These are phyloP conservation scores for Hydrotaea cyrtoneurina DNA, from an alignment of 2,888 invertebrate genomes.

Conservation along the genomic window DNA sequence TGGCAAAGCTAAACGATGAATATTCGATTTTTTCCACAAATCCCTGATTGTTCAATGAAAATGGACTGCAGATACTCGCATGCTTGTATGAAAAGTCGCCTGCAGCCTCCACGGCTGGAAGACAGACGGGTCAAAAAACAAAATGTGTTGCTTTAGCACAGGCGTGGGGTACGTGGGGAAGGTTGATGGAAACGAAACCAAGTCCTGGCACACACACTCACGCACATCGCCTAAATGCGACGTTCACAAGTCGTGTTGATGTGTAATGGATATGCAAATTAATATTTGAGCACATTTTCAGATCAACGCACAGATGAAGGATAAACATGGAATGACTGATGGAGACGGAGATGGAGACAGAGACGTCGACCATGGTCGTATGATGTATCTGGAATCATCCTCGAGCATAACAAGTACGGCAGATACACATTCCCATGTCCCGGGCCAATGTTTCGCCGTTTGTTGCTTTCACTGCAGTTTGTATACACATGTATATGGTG, in stretches of 20 bases:
- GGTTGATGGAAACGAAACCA: no score
- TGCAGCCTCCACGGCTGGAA: constrained; percentile 4
- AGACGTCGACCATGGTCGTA: background rate
- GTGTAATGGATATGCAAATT: constrained; percentile 67
- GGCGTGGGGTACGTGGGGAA: background rate
- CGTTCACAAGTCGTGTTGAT: constrained; percentile 51
- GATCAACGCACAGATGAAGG: constrained; percentile 60
- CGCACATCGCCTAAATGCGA: background rate
- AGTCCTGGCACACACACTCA: no score
- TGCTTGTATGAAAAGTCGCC: background rate
- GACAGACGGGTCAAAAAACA: constrained; percentile 7
- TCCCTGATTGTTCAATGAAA: background rate
- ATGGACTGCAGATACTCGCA: no score
- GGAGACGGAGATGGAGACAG: no score
- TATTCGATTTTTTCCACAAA: background rate
- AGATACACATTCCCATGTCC: background rate
- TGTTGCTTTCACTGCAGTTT: background rate
- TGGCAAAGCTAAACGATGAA: background rate
- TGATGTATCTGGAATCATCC: constrained; percentile 38
- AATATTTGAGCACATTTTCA: constrained; percentile 64
- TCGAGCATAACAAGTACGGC: constrained; percentile 34
- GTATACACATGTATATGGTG: no score
- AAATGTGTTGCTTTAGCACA: background rate
- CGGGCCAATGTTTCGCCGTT: background rate
- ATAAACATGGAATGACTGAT: constrained; percentile 33